Conservation (phyloP, 1,140 invertebrate species). For the Atta texana region DNA sequence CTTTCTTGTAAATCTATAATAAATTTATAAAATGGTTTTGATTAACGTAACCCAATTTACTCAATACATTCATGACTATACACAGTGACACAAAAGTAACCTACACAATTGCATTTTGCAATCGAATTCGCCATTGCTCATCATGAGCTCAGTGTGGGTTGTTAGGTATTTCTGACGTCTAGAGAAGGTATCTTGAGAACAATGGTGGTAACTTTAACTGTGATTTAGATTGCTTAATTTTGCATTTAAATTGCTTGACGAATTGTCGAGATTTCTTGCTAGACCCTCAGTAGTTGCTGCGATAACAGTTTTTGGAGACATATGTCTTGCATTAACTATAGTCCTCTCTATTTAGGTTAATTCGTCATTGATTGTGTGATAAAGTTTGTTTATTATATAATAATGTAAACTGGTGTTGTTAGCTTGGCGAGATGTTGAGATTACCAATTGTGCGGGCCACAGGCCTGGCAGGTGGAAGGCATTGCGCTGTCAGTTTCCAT, state of each 20-base stretch:
- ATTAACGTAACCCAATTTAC: no score
- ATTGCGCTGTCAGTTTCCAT: conserved; percentile 76
- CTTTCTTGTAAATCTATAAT: no score
- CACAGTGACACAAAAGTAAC: no score
- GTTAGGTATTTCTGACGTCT: conserved; percentile 35
- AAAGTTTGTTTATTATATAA: conserved; percentile 73
- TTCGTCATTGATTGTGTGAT: conserved; percentile 12
- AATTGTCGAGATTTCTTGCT: not conserved
- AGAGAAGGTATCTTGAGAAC: conserved; percentile 23
- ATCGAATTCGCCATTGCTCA: conserved; percentile 24
- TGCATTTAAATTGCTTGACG: not conserved
- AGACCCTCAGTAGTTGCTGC: not conserved
- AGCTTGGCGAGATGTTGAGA: conserved; percentile 86
- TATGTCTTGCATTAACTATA: not conserved
- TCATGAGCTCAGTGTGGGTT: conserved; percentile 24
- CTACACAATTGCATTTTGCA: no score
- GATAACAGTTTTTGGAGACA: not conserved
- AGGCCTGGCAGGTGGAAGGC: conserved; percentile 76
- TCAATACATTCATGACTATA: no score
- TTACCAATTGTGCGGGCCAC: conserved; percentile 86
- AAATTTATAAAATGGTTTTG: no score
- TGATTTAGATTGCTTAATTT: not conserved
- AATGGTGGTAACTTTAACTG: not conserved
- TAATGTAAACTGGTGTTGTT: conserved; percentile 46
- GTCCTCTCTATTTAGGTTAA: conserved; percentile 13